A percentile compares a stretch with the other conserved stretches of the same genome.
Conservation (phyloP, 2,113 vertebrate genomes). For the Ceratotherium simum region DNA sequence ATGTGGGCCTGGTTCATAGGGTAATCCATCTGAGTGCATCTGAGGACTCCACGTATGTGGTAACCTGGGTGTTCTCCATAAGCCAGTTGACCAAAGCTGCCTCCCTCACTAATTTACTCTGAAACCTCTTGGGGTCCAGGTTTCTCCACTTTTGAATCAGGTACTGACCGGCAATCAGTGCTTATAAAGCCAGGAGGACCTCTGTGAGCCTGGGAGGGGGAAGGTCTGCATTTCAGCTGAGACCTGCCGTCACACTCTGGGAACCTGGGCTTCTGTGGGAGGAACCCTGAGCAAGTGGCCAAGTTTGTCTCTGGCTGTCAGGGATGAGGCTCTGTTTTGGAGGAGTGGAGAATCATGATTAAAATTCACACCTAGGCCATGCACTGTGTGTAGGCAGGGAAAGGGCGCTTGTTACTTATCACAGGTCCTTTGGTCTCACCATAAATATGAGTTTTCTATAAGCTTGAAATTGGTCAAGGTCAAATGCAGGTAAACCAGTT, state of each 20-base stretch:
- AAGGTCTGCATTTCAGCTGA: neutral
- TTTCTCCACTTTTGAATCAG: neutral
- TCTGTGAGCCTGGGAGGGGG: neutral
- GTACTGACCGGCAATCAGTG: accelerated
- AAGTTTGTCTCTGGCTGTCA: neutral
- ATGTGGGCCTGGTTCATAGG: accelerated
- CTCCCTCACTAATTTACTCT: neutral
- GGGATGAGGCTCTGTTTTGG: neutral
- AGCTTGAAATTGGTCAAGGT: neutral
- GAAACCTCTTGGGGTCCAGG: accelerated
- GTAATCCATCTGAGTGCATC: accelerated
- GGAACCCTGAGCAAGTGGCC: neutral
- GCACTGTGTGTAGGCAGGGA: neutral
- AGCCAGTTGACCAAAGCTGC: neutral
- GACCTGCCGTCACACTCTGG: accelerated
- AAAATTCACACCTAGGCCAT: neutral
- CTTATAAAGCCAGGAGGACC: neutral
- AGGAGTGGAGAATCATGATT: accelerated
- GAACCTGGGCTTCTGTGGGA: too few relatives aligned
- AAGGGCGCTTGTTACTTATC: accelerated
- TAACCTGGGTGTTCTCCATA: neutral
- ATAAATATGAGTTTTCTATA: neutral
- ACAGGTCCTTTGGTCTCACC: neutral
- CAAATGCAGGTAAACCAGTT: neutral
- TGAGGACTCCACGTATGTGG: accelerated